Conservation (phyloP, 2,797 vertebrate genomes). For the Characodon lateralis region DNA sequence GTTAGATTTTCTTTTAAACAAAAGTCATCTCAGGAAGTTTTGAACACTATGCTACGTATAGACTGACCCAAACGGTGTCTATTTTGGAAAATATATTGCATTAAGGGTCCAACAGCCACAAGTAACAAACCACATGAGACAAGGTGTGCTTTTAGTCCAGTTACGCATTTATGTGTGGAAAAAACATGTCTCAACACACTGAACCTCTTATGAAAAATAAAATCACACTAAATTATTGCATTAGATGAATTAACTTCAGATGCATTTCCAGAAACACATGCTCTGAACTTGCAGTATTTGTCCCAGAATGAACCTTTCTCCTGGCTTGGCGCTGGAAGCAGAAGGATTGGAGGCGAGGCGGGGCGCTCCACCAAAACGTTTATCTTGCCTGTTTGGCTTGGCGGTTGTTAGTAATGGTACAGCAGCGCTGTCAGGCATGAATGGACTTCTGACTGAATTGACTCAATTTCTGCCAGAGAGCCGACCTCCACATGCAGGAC, state of each 20-base stretch:
- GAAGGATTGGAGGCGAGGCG: conserved; percentile 45
- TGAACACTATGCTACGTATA: neutral
- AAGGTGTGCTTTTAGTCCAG: neutral
- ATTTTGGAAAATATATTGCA: neutral
- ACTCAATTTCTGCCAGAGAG: conserved; percentile 56
- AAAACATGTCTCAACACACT: neutral
- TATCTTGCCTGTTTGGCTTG: conserved; percentile 78
- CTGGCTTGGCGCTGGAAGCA: conserved; percentile 37
- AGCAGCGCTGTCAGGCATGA: conserved; percentile 55
- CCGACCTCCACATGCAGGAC: conserved; percentile 48
- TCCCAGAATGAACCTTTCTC: conserved; percentile 70
- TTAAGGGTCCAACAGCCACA: neutral
- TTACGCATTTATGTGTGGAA: neutral
- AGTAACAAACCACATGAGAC: neutral
- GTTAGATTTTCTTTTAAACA: neutral
- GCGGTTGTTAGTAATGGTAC: conserved; percentile 47
- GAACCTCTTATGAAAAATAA: conserved; percentile 22
- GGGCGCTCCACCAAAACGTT: conserved; percentile 58
- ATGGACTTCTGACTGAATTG: conserved; percentile 57
- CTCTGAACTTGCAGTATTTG: conserved; percentile 45
- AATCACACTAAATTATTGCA: conserved; percentile 25
- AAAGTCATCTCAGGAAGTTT: neutral
- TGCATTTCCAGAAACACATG: conserved; percentile 59
- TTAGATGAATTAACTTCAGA: conserved; percentile 54
- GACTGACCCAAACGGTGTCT: neutral